A percentile compares a stretch with the other conserved stretches of the same genome.
Evolutionary conservation across 2,113 vertebrate species (phyloP).

Genomic region (Solenodon paradoxus): DNA sequence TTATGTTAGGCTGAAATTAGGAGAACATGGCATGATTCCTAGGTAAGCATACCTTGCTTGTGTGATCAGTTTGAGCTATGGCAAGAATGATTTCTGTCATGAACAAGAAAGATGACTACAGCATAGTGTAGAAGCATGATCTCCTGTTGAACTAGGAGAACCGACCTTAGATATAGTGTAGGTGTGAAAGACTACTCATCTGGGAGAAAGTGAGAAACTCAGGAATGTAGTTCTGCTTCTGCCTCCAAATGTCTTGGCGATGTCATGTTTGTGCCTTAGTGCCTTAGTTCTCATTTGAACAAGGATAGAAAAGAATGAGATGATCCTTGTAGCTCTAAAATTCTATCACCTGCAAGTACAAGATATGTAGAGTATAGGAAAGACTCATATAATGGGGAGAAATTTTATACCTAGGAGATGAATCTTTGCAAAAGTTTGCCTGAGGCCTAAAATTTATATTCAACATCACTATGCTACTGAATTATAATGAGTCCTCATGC

Average conservation of each 20-base stretch:
- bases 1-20: background rate
- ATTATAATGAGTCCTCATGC: background rate
- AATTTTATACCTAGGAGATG: background rate
- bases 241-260: background rate
- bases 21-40: background rate
- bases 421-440: conserved; percentile 42
- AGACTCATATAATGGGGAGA: background rate
- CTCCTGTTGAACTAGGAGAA: background rate
- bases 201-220: background rate
- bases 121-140: background rate
- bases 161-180: background rate
- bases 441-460: conserved; percentile 41
- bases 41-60: background rate
- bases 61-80: background rate
- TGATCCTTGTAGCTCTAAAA: background rate
- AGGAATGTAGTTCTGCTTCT: background rate
- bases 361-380: background rate
- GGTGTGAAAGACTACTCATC: background rate
- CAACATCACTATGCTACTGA: background rate
- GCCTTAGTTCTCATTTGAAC: background rate
- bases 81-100: background rate
- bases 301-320: background rate
- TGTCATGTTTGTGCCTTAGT: background rate
- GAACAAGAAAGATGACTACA: background rate
- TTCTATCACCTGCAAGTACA: background rate